phyloP scores from a whole-genome alignment of 2,888 invertebrate species.

The Zygothrica quintamaculata region DNA sequence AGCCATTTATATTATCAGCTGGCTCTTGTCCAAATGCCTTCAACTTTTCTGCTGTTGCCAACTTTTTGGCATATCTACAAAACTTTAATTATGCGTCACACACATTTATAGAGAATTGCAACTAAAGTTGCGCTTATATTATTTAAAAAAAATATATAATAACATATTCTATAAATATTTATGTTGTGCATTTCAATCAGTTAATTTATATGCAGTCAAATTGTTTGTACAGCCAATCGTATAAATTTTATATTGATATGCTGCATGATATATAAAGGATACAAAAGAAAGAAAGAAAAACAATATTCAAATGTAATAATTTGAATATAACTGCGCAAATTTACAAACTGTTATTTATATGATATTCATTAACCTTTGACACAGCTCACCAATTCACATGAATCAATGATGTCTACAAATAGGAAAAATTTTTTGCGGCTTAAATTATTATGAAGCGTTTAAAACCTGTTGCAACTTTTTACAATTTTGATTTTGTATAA shows the following conservation, averaged over 20 bases:
- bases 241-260: slow-evolving; percentile 16
- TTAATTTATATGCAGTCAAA: slow-evolving; percentile 17
- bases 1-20: slow-evolving; percentile 46
- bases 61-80: slow-evolving; percentile 58
- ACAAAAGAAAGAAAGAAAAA: too few relatives aligned
- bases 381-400: too few relatives aligned
- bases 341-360: too few relatives aligned
- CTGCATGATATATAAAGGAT: not conserved
- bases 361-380: too few relatives aligned
- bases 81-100: slow-evolving; percentile 66
- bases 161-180: slow-evolving; percentile 5
- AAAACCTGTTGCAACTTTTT: too few relatives aligned
- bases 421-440: too few relatives aligned
- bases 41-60: slow-evolving; percentile 47
- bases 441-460: too few relatives aligned
- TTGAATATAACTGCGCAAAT: too few relatives aligned
- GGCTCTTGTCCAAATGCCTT: slow-evolving; percentile 57
- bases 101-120: not conserved
- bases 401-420: too few relatives aligned
- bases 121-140: not conserved
- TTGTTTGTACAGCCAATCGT: slow-evolving; percentile 9
- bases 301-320: too few relatives aligned
- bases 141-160: too few relatives aligned
- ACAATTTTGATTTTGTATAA: too few relatives aligned
- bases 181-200: slow-evolving; percentile 4